Conservation (phyloP, 2,888 invertebrate species). For the Cheiracanthium punctorium region DNA sequence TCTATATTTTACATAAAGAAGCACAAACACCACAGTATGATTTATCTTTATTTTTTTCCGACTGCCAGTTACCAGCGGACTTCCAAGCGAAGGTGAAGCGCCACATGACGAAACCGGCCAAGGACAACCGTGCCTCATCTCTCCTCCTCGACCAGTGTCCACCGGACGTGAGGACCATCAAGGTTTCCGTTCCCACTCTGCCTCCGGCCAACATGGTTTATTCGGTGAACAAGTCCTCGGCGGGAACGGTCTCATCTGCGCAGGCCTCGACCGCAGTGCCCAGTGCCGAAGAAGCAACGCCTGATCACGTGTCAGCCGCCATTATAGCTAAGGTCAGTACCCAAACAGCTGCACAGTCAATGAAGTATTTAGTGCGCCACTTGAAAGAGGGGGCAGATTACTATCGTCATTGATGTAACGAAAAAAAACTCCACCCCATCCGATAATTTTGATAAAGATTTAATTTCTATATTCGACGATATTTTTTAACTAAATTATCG, state of each 20-base stretch:
- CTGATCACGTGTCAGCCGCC: conserved; percentile 84
- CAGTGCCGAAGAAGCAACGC: conserved; percentile 46
- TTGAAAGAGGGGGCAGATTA: too few relatives aligned
- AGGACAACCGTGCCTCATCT: conserved; percentile 50
- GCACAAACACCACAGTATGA: too few relatives aligned
- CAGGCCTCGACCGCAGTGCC: conserved; percentile 16
- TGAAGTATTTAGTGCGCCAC: too few relatives aligned
- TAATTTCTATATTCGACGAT: too few relatives aligned
- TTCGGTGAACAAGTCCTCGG: conserved; percentile 72
- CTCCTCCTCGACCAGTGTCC: conserved; percentile 56
- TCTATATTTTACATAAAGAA: too few relatives aligned
- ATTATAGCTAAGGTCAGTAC: conserved; percentile 90
- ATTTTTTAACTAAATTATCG: too few relatives aligned
- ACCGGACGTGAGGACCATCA: conserved; percentile 81
- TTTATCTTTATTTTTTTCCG: too few relatives aligned
- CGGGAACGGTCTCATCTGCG: neutral
- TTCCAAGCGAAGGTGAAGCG: conserved; percentile 88
- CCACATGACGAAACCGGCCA: conserved; percentile 74
- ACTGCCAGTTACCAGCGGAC: conserved; percentile 89
- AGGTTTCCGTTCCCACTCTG: conserved; percentile 86
- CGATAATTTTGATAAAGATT: too few relatives aligned
- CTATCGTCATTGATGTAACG: too few relatives aligned
- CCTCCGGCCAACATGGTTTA: conserved; percentile 89
- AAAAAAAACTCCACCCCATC: too few relatives aligned
- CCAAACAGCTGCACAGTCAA: too few relatives aligned